Conservation (phyloP, 2,797 vertebrate genomes). For the Hyperoplus lanceolatus region DNA sequence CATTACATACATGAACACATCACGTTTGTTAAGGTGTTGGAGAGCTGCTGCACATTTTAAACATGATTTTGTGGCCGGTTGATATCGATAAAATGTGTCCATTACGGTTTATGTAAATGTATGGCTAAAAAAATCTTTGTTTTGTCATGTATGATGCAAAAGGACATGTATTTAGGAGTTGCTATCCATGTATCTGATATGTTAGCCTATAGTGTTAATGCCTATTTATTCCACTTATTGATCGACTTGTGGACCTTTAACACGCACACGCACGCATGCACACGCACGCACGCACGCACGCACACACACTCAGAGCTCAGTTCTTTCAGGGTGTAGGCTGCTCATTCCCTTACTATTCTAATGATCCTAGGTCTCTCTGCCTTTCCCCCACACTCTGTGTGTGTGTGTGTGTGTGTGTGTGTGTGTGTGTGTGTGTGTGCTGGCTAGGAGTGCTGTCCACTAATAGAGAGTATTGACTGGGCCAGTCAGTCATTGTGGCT, state of each 20-base stretch:
- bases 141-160: constrained; percentile 14
- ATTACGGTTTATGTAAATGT: constrained; percentile 26
- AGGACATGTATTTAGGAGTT: constrained; percentile 39
- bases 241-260: constrained; percentile 63
- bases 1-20: no score
- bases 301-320: constrained; percentile 43
- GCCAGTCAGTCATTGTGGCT: constrained; percentile 79
- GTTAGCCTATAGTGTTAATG: constrained; percentile 49
- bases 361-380: constrained; percentile 49
- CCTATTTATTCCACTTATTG: constrained; percentile 76
- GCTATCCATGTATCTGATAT: constrained; percentile 50
- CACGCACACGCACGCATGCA: constrained; percentile 18
- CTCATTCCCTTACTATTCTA: constrained; percentile 70
- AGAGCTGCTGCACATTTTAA: not conserved
- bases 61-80: constrained; percentile 21
- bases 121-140: constrained; percentile 11
- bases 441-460: constrained; percentile 72
- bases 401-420: constrained; percentile 41
- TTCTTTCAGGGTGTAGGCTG: constrained; percentile 53
- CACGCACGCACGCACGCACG: constrained; percentile 18
- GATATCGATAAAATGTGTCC: constrained; percentile 1
- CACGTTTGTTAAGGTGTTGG: not conserved
- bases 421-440: constrained; percentile 60
- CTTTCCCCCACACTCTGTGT: constrained; percentile 26
- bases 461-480: constrained; percentile 85